Base-by-base conservation (phyloP, 2,888 invertebrate species). In the Dasypolia templi region DNA sequence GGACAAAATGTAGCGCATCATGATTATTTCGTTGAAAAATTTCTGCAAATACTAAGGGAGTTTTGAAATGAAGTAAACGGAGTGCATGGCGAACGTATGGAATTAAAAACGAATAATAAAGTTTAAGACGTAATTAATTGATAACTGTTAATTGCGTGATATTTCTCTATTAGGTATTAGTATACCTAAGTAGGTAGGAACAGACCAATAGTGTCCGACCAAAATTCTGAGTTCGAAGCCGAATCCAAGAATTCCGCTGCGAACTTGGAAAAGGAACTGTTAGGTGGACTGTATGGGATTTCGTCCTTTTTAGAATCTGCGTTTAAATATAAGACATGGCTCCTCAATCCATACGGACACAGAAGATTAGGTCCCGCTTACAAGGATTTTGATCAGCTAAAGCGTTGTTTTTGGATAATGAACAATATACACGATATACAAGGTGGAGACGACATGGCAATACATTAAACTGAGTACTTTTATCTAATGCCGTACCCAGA, bases 61-160 rank as follows among this genome's bases (percentile, higher is more conserved):
- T 42, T 17, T 22, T 19, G 42, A 56, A 56, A 56, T 42, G 0
- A 35, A 12, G 3, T n/a, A 26, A 68, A 26, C 9, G 9, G 0
- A 46, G 35, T 46, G 12, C 14, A 35, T n/a, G 32, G 35, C 46
- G 26, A 49, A 39, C 14, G 29, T 62, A n/a, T 39, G 29, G 19
- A 62, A 55, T 39, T 35, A 62, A 55, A 49, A 72, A 51, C 4
- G 3, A 35, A 44, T 66, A 44, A 46, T 46, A 65, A 67, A 62
- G 26, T 46, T 35, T 44, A 55, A 29, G 1, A 63, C 19, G 49
- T 75, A 68, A 82, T 81, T 78, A 82, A 71, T 71, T 75, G 81
- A 82, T 82, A 78, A 82, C 61, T 65, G 74, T 82, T 81, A 73
- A 81, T 63, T 42, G 58, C 58, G 26, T 63, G 17, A 42, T 77